Evolutionary conservation across 1,140 invertebrate species (phyloP).

Genomic region (Apis dorsata): DNA sequence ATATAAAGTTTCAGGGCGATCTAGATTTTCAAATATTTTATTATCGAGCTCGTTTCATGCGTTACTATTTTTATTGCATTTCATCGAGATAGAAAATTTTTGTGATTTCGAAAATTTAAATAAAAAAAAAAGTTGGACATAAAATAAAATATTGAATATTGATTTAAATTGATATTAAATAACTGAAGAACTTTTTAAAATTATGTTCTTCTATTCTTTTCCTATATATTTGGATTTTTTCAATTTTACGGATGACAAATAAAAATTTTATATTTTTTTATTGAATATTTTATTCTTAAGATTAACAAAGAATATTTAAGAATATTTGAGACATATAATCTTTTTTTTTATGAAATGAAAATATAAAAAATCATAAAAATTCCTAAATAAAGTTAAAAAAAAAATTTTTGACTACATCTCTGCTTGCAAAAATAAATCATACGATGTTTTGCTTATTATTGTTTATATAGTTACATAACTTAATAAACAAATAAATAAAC

Average conservation of each 20-base stretch:
- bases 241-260: background rate
- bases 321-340: background rate
- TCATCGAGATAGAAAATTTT: too few species aligned
- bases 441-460: background rate
- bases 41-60: background rate
- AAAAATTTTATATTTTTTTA: background rate
- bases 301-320: background rate
- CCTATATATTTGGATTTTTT: background rate
- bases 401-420: background rate
- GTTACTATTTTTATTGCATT: conserved; percentile 5
- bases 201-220: background rate
- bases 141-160: background rate
- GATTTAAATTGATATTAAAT: too few species aligned
- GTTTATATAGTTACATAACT: too few species aligned
- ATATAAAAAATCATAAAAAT: too few species aligned
- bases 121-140: background rate
- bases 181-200: too few species aligned
- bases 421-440: background rate
- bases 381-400: background rate
- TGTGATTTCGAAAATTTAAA: background rate
- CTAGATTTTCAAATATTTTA: background rate
- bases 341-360: background rate
- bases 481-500: too few species aligned
- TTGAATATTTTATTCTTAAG: background rate
- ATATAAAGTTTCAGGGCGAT: background rate